Conservation (phyloP, 2,113 vertebrate genomes). For the Tretioscincus oriximinensis region DNA sequence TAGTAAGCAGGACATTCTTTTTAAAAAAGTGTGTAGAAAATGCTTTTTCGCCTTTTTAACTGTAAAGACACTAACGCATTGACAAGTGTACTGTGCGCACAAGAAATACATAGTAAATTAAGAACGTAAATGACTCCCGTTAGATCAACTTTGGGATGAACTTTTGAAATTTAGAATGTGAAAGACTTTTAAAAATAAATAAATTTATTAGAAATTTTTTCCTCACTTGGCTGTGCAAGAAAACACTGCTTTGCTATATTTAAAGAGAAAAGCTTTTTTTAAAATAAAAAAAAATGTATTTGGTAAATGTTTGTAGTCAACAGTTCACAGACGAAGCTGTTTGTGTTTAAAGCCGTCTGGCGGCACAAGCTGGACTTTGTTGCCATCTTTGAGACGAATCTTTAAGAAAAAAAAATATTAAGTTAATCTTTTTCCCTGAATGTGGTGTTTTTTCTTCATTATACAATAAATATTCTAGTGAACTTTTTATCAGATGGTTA, state of each 20-base stretch:
- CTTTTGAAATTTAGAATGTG: slow-evolving; percentile 85
- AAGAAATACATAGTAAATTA: slow-evolving; percentile 87
- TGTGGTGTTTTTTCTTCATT: slow-evolving; percentile 97
- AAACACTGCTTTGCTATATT: slow-evolving; percentile 96
- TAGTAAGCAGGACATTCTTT: slow-evolving; percentile 33
- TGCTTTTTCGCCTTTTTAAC: slow-evolving; percentile 66
- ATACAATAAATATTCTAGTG: slow-evolving; percentile 98
- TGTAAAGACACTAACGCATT: slow-evolving; percentile 65
- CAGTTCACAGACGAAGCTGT: slow-evolving; percentile 94
- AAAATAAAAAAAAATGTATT: slow-evolving; percentile 93
- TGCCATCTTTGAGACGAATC: slow-evolving; percentile 94
- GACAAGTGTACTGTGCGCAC: slow-evolving; percentile 74
- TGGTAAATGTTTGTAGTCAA: slow-evolving; percentile 98
- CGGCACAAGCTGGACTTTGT: slow-evolving; percentile 99
- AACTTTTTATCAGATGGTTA: slow-evolving; percentile 98
- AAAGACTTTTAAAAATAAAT: slow-evolving; percentile 73
- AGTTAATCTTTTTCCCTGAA: slow-evolving; percentile 96
- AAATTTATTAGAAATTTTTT: slow-evolving; percentile 84
- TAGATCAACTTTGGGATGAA: slow-evolving; percentile 65
- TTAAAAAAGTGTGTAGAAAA: slow-evolving; percentile 66
- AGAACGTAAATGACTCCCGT: slow-evolving; percentile 76
- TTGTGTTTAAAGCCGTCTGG: slow-evolving; percentile 94
- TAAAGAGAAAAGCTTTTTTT: slow-evolving; percentile 88
- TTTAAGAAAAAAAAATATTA: slow-evolving; percentile 84
- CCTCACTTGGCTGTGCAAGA: slow-evolving; percentile 96